Evolutionary conservation across 2,888 invertebrate species (phyloP), one percentile per base, ranked within the genome.

Genomic region (Peribatodes rhomboidaria): DNA sequence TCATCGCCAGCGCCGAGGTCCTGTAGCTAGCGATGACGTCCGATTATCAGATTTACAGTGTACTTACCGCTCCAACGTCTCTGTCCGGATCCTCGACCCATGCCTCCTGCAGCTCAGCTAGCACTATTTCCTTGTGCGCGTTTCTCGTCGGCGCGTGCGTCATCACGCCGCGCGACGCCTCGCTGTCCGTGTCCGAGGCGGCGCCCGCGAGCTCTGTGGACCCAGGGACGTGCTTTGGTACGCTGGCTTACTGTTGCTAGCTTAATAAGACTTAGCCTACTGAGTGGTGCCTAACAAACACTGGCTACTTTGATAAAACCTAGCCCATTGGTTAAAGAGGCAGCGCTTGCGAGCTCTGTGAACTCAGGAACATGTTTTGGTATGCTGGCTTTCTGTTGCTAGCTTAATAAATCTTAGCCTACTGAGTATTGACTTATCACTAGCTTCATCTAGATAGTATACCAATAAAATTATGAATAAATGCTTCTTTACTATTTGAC

Each of bases 11-110:
- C n/a, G n/a, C n/a, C n/a, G n/a, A n/a, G n/a, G n/a, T n/a, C n/a
- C n/a, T n/a, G n/a, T n/a, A n/a, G n/a, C n/a, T n/a, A n/a, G n/a
- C n/a, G n/a, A n/a, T n/a, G n/a, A n/a, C n/a, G n/a, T n/a, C n/a
- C n/a, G n/a, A n/a, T n/a, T n/a, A n/a, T n/a, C n/a, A n/a, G 10
- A 18, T 18, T 11, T 6, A 1, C 22, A 27, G 4, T 22, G 18
- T 10, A 84, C 89, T 89, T 69, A 95, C 95, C 87, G 85, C 89
- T 10, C 94, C 95, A 50, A 93, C 89, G 69, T 94, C 91, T 68
- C 90, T 85, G 63, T 94, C 90, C 2, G 92, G 92, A 66, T 94
- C 94, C 20, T 94, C 88, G 0, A 86, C 82, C 64, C 94, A 95
- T 6, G 68, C 65, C 2, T 55, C 73, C 65, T 86, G 80, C 52